phyloP scores from a whole-genome alignment of 2,888 invertebrate species.

The Pandemis corylana region DNA sequence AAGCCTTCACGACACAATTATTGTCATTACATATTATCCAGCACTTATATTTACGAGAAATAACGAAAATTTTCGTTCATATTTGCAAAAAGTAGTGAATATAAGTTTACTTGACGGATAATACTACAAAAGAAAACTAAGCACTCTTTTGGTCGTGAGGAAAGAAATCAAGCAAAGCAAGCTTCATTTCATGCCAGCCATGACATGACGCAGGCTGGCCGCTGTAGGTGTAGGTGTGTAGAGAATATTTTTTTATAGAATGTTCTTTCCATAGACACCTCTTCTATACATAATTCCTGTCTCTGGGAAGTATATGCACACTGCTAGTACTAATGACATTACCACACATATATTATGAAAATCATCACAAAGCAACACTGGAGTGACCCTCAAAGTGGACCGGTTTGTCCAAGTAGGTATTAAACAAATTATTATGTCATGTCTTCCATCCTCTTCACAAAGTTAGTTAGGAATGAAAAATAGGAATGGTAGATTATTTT shows the following conservation, averaged over 20 bases:
- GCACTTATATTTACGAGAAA: conserved; percentile 42
- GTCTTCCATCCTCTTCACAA: too few species aligned
- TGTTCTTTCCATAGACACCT: conserved; percentile 47
- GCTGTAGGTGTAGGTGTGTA: conserved; percentile 15
- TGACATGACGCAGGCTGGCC: conserved; percentile 61
- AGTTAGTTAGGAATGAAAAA: too few species aligned
- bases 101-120: conserved; percentile 70
- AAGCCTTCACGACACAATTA: conserved; percentile 52
- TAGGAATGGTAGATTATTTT: too few species aligned
- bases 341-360: too few species aligned
- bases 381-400: too few species aligned
- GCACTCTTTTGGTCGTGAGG: conserved; percentile 74
- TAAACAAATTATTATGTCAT: too few species aligned
- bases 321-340: neutral
- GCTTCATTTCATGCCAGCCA: conserved; percentile 73
- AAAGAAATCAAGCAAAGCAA: conserved; percentile 72
- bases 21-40: conserved; percentile 30
- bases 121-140: conserved; percentile 78
- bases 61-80: conserved; percentile 52
- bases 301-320: neutral
- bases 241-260: conserved; percentile 48
- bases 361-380: too few species aligned
- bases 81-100: conserved; percentile 64
- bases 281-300: neutral
- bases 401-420: too few species aligned